Evolutionary conservation across 2,888 invertebrate genomes (phyloP).

Genomic region (Papilio protenor): DNA sequence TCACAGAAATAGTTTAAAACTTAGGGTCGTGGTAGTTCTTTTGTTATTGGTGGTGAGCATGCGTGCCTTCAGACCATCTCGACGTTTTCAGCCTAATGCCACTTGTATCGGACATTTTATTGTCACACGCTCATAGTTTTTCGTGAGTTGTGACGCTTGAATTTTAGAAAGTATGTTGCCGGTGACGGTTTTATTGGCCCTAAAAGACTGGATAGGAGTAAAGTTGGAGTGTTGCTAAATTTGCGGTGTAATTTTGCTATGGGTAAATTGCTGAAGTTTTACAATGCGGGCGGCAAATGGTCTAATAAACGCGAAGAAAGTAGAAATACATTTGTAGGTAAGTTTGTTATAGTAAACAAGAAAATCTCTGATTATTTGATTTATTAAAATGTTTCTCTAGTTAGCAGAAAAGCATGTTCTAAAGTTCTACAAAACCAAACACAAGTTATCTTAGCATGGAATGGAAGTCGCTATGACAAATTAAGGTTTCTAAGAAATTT

Average conservation of each 20-base stretch:
- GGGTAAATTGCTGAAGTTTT: conserved; percentile 22
- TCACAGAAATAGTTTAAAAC: conserved; percentile 34
- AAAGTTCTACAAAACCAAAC: neutral
- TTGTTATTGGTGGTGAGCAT: conserved; percentile 53
- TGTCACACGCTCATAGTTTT: conserved; percentile 76
- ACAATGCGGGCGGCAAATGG: conserved; percentile 6
- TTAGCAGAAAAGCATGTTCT: neutral
- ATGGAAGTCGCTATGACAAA: conserved; percentile 42
- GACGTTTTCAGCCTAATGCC: conserved; percentile 74
- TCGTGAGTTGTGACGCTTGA: conserved; percentile 71
- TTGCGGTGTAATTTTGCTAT: conserved; percentile 64
- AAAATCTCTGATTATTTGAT: neutral
- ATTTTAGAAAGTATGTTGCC: conserved; percentile 73
- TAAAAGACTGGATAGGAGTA: conserved; percentile 74
- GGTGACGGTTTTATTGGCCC: conserved; percentile 77
- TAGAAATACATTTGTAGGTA: neutral
- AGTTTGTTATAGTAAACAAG: neutral
- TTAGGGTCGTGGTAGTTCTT: conserved; percentile 45
- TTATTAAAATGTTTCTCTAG: neutral
- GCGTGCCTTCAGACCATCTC: conserved; percentile 77
- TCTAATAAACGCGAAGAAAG: conserved; percentile 3
- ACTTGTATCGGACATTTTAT: conserved; percentile 81
- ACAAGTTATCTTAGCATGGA: neutral
- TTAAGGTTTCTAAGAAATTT: conserved; percentile 62
- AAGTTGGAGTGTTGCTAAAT: conserved; percentile 74